Evolutionary conservation across 2,113 vertebrate species (phyloP).

Genomic region (Melanocharis versteri): DNA sequence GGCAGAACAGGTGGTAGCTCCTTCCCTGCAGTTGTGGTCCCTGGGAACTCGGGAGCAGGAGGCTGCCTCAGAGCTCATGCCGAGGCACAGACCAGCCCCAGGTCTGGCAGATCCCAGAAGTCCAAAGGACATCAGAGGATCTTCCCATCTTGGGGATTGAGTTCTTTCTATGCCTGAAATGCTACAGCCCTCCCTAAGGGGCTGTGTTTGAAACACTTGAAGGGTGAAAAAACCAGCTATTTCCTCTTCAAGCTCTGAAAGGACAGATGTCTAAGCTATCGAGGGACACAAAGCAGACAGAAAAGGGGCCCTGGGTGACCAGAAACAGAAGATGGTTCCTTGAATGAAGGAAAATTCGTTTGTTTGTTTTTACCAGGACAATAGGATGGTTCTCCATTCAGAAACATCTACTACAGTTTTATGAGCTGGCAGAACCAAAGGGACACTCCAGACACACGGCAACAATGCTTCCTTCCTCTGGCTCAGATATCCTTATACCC

Average conservation of each 20-base stretch:
- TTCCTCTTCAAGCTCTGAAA: neutral
- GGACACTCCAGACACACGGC: neutral
- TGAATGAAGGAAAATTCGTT: neutral
- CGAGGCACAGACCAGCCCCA: neutral
- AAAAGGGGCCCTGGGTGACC: neutral
- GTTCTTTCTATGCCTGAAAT: neutral
- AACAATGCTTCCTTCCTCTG: neutral
- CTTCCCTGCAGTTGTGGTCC: accelerated
- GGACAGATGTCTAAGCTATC: neutral
- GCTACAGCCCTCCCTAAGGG: neutral
- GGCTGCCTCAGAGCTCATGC: neutral
- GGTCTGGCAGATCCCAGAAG: neutral
- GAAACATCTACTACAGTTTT: neutral
- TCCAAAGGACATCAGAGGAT: neutral
- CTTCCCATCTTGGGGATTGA: accelerated
- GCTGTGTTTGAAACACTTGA: neutral
- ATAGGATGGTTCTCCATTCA: neutral
- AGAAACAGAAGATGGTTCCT: neutral
- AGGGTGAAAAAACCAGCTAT: neutral
- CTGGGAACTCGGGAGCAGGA: neutral
- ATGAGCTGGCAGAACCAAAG: neutral
- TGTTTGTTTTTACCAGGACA: neutral
- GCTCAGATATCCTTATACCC: neutral
- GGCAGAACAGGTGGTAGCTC: neutral
- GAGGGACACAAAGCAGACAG: neutral